Conservation (phyloP, 2,113 vertebrate species). For the Ginglymostoma cirratum region DNA sequence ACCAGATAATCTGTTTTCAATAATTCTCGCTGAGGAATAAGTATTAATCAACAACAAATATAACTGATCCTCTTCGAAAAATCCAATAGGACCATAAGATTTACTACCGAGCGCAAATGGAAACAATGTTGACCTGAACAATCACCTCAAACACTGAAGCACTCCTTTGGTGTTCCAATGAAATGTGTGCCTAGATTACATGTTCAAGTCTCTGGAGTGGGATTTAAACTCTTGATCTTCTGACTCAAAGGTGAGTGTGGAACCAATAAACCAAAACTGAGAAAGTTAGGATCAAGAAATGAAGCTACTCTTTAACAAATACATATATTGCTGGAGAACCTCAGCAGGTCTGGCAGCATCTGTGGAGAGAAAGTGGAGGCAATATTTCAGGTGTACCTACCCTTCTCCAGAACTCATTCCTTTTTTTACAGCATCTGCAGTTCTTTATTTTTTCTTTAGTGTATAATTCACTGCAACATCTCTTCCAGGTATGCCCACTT, state of each 20-base stretch:
- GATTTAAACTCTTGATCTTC: neutral
- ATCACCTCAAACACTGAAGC: neutral
- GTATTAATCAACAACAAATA: neutral
- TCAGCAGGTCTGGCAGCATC: too few relatives aligned
- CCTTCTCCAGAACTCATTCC: too few relatives aligned
- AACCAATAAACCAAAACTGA: neutral
- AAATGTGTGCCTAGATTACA: neutral
- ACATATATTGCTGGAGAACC: too few relatives aligned
- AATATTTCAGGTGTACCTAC: too few relatives aligned
- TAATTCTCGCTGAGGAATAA: neutral
- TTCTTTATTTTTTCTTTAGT: too few relatives aligned
- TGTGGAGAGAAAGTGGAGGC: too few relatives aligned
- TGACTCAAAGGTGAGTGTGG: neutral
- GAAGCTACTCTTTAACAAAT: neutral
- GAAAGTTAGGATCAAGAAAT: neutral
- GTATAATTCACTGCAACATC: too few relatives aligned
- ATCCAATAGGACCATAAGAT: neutral
- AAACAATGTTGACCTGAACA: neutral
- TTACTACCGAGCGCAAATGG: neutral
- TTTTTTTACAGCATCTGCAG: too few relatives aligned
- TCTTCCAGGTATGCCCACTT: too few relatives aligned
- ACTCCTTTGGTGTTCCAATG: neutral
- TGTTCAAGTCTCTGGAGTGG: neutral
- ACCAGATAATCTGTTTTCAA: neutral
- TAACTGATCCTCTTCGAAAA: neutral